These are phyloP conservation scores for Ethmia dodecea DNA, from an alignment of 2,888 invertebrate genomes.

Conservation along the genomic window DNA sequence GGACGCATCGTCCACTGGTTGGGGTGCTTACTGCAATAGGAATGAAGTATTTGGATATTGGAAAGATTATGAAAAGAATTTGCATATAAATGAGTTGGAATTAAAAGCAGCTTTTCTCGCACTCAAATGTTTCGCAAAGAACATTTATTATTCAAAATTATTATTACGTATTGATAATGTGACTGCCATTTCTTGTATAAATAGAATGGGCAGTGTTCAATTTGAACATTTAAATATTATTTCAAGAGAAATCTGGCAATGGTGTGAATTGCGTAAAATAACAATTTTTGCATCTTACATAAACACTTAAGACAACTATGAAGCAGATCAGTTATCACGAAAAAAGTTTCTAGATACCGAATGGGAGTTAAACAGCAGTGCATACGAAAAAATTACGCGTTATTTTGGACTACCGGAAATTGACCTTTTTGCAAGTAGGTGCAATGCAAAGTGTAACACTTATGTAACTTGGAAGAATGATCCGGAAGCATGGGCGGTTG, in stretches of 20 bases:
- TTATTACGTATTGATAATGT: conserved; percentile 10
- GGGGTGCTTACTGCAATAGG: background rate
- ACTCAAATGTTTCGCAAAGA: background rate
- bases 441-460: conserved; percentile 11
- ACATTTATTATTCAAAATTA: conserved; percentile 1
- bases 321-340: conserved; percentile 10
- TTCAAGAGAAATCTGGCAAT: conserved; percentile 6
- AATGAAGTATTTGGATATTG: background rate
- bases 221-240: conserved; percentile 5
- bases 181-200: conserved; percentile 8
- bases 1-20: conserved; percentile 7
- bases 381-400: background rate
- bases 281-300: conserved; percentile 8
- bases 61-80: background rate
- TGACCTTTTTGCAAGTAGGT: conserved; percentile 17
- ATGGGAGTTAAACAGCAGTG: conserved; percentile 1
- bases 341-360: background rate
- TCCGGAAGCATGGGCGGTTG: background rate
- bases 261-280: conserved; percentile 4
- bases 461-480: background rate
- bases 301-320: conserved; percentile 3
- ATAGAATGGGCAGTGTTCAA: conserved; percentile 8
- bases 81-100: background rate
- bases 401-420: conserved; percentile 13
- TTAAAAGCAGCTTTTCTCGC: background rate